Percentiles rank a stretch among this genome's conserved stretches.
phyloP scores from a whole-genome alignment of 1,140 invertebrate species.

The Sarcophaga bullata region DNA sequence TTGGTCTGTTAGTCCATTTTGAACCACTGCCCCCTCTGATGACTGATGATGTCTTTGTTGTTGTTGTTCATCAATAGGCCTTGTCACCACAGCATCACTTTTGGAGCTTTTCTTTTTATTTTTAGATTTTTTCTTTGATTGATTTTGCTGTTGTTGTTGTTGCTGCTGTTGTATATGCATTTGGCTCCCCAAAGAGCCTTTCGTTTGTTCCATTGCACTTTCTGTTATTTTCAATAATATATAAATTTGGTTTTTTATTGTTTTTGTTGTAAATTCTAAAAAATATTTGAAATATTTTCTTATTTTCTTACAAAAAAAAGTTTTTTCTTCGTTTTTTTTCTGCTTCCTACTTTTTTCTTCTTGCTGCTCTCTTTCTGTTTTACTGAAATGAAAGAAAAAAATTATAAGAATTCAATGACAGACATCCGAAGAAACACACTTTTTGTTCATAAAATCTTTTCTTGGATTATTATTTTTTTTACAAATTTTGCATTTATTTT shows the following conservation, averaged over 20 bases:
- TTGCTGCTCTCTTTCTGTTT: neutral
- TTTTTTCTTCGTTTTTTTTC: neutral
- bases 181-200: conserved; percentile 11
- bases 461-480: no score
- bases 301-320: conserved; percentile 22
- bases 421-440: conserved; percentile 6
- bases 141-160: conserved; percentile 36
- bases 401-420: neutral
- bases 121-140: conserved; percentile 40
- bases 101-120: conserved; percentile 41
- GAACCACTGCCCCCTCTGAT: neutral
- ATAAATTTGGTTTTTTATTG: neutral
- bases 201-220: conserved; percentile 17
- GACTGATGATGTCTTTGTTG: neutral
- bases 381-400: conserved; percentile 6
- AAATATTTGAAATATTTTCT: conserved; percentile 11
- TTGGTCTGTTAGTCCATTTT: conserved; percentile 34
- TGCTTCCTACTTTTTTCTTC: neutral
- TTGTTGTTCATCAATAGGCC: conserved; percentile 15
- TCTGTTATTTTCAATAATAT: neutral
- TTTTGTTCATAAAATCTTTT: neutral
- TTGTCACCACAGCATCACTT: conserved; percentile 15
- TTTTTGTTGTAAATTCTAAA: neutral
- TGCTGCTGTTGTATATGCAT: conserved; percentile 16
- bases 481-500: neutral